phyloP scores from a whole-genome alignment of 2,888 invertebrate genomes.

The Mimumesa dahlbomi region DNA sequence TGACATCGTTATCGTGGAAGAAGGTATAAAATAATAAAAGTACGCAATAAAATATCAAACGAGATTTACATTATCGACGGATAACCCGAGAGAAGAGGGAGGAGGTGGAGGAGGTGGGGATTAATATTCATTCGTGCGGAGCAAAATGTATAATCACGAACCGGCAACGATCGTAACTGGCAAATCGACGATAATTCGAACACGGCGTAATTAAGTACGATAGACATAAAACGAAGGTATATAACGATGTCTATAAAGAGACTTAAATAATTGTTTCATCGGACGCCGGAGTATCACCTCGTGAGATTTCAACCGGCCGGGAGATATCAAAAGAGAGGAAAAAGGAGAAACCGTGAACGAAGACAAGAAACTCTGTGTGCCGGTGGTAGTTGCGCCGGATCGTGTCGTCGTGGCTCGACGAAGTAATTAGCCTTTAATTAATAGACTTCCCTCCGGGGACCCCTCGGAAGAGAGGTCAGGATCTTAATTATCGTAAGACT shows the following conservation, averaged over 20 bases:
- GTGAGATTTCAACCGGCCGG: slow-evolving; percentile 9
- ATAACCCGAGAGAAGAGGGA: no score
- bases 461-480: slow-evolving; percentile 56
- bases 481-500: slow-evolving; percentile 71
- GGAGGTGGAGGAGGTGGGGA: no score
- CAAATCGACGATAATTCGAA: no score
- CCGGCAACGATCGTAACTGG: no score
- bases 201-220: no score
- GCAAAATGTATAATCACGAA: no score
- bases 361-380: slow-evolving; percentile 20
- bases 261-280: slow-evolving; percentile 30
- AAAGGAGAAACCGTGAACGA: background rate
- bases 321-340: background rate
- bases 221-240: slow-evolving; percentile 8
- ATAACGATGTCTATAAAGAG: slow-evolving; percentile 12
- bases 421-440: slow-evolving; percentile 79
- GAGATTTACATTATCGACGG: no score
- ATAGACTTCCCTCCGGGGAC: slow-evolving; percentile 68
- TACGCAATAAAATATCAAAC: no score
- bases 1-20: no score
- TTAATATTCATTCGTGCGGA: no score
- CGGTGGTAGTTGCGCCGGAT: slow-evolving; percentile 31
- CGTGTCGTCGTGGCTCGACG: slow-evolving; percentile 60
- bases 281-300: slow-evolving; percentile 2
- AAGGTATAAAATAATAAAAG: no score